Evolutionary conservation across 2,888 invertebrate species (phyloP).

Genomic region (Agapostemon virescens): DNA sequence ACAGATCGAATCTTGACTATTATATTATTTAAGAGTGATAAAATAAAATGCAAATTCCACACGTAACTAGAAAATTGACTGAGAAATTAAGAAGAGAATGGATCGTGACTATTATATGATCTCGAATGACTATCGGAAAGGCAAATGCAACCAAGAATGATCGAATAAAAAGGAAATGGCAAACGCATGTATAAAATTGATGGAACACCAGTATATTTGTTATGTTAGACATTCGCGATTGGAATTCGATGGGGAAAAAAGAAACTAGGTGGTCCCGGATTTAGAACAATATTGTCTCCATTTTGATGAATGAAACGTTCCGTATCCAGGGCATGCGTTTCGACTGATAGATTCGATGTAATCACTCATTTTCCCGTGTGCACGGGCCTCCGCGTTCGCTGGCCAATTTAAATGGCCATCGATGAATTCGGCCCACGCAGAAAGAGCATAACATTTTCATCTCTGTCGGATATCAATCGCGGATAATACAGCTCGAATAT

Average conservation of each 20-base stretch:
- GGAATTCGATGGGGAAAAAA: background rate
- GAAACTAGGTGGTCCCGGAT: constrained; percentile 10
- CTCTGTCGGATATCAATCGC: constrained; percentile 35
- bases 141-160: background rate
- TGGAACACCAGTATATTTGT: background rate
- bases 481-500: constrained; percentile 8
- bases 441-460: constrained; percentile 49
- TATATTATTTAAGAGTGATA: too few relatives aligned
- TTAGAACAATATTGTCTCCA: constrained; percentile 41
- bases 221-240: constrained; percentile 12
- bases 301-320: constrained; percentile 49
- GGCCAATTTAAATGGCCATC: constrained; percentile 38
- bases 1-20: too few relatives aligned
- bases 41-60: too few relatives aligned
- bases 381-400: constrained; percentile 8
- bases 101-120: background rate
- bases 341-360: constrained; percentile 45
- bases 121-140: background rate
- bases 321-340: constrained; percentile 23
- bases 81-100: background rate
- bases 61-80: background rate
- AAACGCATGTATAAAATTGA: background rate
- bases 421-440: constrained; percentile 11
- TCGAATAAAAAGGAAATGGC: background rate
- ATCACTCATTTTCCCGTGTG: constrained; percentile 34